Conservation (phyloP, 2,113 vertebrate species). For the Ctenomys sociabilis region DNA sequence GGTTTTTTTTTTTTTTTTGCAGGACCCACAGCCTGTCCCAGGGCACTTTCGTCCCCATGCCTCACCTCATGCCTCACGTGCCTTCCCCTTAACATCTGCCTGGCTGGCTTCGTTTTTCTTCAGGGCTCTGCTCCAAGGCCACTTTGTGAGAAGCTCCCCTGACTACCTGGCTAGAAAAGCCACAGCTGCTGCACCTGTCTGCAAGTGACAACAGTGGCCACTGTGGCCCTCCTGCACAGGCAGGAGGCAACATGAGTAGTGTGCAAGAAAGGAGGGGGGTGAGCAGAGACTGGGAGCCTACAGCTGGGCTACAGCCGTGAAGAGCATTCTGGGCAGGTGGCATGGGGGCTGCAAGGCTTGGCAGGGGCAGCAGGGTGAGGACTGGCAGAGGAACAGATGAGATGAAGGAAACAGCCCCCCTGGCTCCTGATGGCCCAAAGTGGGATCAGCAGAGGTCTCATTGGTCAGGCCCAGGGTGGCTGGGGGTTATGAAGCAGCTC, state of each 20-base stretch:
- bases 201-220: too few species aligned
- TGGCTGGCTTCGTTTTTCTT: neutral
- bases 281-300: neutral
- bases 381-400: neutral
- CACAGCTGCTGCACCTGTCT: accelerated
- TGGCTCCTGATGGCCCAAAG: neutral
- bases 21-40: neutral
- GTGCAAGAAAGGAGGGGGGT: too few species aligned
- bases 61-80: neutral
- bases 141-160: neutral
- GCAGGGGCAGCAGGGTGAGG: neutral
- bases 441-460: too few species aligned
- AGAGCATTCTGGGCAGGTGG: neutral
- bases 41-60: neutral
- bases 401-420: too few species aligned
- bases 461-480: neutral
- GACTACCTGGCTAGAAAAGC: accelerated
- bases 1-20: too few species aligned
- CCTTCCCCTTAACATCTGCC: neutral
- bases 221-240: neutral
- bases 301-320: accelerated
- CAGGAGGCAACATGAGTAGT: accelerated
- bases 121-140: neutral
- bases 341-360: neutral
- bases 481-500: neutral